Evolutionary conservation across 2,888 invertebrate species (phyloP).

Genomic region (Heteromurus nitidus): DNA sequence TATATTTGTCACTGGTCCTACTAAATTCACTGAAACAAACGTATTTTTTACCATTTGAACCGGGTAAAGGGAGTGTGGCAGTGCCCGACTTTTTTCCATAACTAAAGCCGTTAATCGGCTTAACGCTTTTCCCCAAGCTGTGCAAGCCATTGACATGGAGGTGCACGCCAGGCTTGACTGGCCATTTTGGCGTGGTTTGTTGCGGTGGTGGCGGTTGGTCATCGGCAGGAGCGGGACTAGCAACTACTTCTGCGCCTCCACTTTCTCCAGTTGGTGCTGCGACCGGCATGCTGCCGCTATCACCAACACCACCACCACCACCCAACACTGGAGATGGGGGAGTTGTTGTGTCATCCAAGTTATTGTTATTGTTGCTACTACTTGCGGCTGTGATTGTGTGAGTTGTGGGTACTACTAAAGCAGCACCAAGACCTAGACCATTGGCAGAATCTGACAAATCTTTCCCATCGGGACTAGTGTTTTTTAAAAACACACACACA

Average conservation of each 20-base stretch:
- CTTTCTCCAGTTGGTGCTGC: too few relatives aligned
- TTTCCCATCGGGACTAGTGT: slow-evolving; percentile 70
- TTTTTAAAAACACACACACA: not conserved
- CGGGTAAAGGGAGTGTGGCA: slow-evolving; percentile 68
- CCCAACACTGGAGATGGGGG: slow-evolving; percentile 35
- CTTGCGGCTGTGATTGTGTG: slow-evolving; percentile 48
- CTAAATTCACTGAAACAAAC: too few relatives aligned
- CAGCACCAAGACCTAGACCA: slow-evolving; percentile 55
- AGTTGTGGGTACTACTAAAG: slow-evolving; percentile 53
- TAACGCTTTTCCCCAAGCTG: slow-evolving; percentile 77
- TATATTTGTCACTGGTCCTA: too few relatives aligned
- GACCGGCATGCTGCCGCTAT: not conserved
- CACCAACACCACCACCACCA: slow-evolving; percentile 32
- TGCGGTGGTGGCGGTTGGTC: slow-evolving; percentile 44
- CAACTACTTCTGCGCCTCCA: too few relatives aligned
- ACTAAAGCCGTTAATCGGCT: slow-evolving; percentile 73
- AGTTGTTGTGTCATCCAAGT: slow-evolving; percentile 36
- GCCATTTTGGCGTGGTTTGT: slow-evolving; percentile 82
- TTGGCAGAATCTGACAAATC: slow-evolving; percentile 68
- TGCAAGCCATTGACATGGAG: slow-evolving; percentile 91
- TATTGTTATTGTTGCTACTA: slow-evolving; percentile 54
- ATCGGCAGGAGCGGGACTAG: slow-evolving; percentile 23
- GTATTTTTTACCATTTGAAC: slow-evolving; percentile 60
- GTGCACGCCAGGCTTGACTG: slow-evolving; percentile 89
- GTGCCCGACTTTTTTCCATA: slow-evolving; percentile 73